These are phyloP conservation scores for Gallirallus australis DNA, from an alignment of 2,797 vertebrate genomes.

Conservation along the genomic window DNA sequence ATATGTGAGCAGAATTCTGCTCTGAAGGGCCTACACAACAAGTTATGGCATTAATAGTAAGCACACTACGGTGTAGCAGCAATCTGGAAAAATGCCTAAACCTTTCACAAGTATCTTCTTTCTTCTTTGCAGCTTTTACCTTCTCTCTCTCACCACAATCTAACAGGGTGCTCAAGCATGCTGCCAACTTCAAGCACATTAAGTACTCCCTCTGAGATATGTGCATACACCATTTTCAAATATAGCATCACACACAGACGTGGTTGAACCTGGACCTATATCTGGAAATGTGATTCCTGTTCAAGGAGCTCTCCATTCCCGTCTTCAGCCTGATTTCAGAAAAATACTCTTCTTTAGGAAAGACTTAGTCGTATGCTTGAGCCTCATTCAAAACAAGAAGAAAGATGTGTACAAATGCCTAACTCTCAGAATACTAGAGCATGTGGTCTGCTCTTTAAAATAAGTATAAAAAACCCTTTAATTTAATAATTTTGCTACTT, in stretches of 20 bases:
- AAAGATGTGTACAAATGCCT: background rate
- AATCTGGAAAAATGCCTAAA: constrained; percentile 40
- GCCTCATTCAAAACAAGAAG: background rate
- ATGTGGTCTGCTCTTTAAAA: constrained; percentile 4
- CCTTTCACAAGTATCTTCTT: constrained; percentile 46
- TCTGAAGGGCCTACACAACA: background rate
- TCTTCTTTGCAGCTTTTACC: constrained; percentile 38
- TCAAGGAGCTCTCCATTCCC: background rate
- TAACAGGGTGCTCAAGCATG: constrained; percentile 20
- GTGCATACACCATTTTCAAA: background rate
- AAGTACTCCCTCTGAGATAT: background rate
- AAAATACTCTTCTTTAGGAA: background rate
- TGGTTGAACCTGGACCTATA: background rate
- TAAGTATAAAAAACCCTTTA: background rate
- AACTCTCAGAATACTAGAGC: background rate
- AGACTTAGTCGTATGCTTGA: background rate
- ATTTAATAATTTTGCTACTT: background rate
- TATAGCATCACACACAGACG: background rate
- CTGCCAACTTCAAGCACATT: constrained; percentile 43
- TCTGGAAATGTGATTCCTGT: constrained; percentile 8
- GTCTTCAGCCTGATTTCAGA: background rate
- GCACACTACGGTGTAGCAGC: background rate
- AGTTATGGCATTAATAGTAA: background rate
- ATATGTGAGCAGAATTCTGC: background rate
- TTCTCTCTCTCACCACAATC: background rate